Conservation (phyloP, 2,113 vertebrate genomes). For the Centropristis striata region DNA sequence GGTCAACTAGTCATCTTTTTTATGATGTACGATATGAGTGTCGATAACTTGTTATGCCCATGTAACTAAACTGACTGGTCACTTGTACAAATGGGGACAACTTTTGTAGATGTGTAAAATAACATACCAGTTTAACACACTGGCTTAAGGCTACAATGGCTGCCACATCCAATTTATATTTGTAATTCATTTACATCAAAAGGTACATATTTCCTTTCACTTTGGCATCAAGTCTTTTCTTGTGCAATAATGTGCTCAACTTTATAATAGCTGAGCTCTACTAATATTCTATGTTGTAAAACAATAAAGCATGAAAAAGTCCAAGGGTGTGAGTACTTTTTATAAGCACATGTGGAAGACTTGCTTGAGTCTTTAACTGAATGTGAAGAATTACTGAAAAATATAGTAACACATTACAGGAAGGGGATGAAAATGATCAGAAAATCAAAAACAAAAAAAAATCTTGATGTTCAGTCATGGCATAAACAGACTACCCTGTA, state of each 20-base stretch:
- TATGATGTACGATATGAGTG: too few species aligned
- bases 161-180: neutral
- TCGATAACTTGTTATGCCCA: neutral
- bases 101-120: neutral
- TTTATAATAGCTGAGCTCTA: neutral
- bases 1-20: too few species aligned
- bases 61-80: neutral
- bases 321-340: conserved; percentile 1
- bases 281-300: neutral
- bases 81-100: neutral
- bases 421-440: neutral
- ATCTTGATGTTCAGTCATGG: neutral
- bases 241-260: neutral
- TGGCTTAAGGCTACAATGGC: neutral
- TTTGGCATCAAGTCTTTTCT: neutral
- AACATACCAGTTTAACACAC: neutral
- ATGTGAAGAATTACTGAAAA: neutral
- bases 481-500: neutral
- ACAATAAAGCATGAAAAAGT: conserved; percentile 6
- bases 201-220: neutral
- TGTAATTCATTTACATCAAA: neutral
- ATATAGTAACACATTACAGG: neutral
- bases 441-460: too few species aligned
- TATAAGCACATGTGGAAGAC: conserved; percentile 5
- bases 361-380: neutral